phyloP scores from a whole-genome alignment of 2,888 invertebrate species.

The Cosmia trapezina region DNA sequence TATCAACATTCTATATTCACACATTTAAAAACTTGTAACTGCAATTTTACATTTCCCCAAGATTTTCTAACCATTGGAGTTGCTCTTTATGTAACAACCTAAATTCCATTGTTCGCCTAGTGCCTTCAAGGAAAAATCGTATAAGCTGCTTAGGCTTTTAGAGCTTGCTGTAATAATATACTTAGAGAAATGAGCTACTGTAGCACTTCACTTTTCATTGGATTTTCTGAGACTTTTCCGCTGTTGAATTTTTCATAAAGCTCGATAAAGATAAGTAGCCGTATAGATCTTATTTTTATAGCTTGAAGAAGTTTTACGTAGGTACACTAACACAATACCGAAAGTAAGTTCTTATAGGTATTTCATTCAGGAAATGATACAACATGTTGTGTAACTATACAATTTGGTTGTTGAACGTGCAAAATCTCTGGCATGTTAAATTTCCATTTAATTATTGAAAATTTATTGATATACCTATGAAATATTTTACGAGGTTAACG shows the following conservation, averaged over 20 bases:
- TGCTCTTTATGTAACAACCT: too few relatives aligned
- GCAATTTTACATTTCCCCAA: neutral
- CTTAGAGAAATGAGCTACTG: neutral
- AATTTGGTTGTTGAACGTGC: neutral
- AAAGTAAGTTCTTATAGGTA: neutral
- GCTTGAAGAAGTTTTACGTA: neutral
- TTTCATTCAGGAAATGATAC: constrained; percentile 1
- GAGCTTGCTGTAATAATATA: neutral
- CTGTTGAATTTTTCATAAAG: constrained; percentile 19
- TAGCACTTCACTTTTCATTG: neutral
- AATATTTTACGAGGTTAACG: neutral
- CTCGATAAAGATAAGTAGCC: neutral
- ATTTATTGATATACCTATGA: neutral
- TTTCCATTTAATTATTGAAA: neutral
- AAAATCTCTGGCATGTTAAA: neutral
- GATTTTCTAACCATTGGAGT: too few relatives aligned
- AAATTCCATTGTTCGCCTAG: too few relatives aligned
- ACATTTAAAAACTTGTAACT: too few relatives aligned
- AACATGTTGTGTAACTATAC: neutral
- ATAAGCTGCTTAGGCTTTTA: constrained; percentile 16
- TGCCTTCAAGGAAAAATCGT: neutral
- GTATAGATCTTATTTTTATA: neutral
- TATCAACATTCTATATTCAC: too few relatives aligned
- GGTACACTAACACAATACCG: neutral
- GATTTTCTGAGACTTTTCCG: neutral